Evolutionary conservation across 2,888 invertebrate species (phyloP).

Genomic region (Deilephila elpenor): DNA sequence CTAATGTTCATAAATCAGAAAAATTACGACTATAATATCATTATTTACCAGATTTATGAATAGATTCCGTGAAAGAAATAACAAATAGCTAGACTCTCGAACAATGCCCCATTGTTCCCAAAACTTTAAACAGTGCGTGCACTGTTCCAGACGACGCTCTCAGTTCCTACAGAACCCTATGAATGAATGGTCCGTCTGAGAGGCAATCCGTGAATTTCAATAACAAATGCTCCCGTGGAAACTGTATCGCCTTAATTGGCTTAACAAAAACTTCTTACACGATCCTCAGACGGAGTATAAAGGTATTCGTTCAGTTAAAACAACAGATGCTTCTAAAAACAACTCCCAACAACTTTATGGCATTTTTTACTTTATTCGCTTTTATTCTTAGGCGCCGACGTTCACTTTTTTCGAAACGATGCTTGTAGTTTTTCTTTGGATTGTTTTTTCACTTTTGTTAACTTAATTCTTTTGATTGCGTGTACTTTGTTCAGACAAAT

Average conservation of each 20-base stretch:
- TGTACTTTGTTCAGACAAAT: neutral
- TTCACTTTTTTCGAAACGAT: constrained; percentile 21
- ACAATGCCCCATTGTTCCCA: constrained; percentile 75
- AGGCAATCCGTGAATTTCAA: constrained; percentile 71
- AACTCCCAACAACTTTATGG: constrained; percentile 36
- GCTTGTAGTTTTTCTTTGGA: constrained; percentile 5
- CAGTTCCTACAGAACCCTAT: constrained; percentile 72
- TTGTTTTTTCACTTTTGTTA: constrained; percentile 14
- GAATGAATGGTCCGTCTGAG: constrained; percentile 67
- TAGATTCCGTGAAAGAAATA: constrained; percentile 55
- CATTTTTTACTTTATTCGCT: constrained; percentile 38
- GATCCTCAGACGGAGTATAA: constrained; percentile 38
- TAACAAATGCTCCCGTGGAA: constrained; percentile 59
- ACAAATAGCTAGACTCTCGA: constrained; percentile 59
- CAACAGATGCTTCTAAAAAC: constrained; percentile 48
- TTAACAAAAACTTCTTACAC: constrained; percentile 63
- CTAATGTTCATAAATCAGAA: constrained; percentile 11
- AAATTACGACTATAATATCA: constrained; percentile 21
- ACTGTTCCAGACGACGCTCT: constrained; percentile 64
- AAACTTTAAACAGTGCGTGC: constrained; percentile 64
- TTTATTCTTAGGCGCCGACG: constrained; percentile 32
- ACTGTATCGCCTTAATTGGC: constrained; percentile 69
- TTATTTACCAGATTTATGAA: constrained; percentile 43
- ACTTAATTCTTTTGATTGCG: constrained; percentile 7
- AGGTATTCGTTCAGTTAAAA: constrained; percentile 39